Evolutionary conservation across 2,888 invertebrate genomes (phyloP), one percentile per base, ranked within the genome.

Genomic region (Glyphotaelius pellucidus): DNA sequence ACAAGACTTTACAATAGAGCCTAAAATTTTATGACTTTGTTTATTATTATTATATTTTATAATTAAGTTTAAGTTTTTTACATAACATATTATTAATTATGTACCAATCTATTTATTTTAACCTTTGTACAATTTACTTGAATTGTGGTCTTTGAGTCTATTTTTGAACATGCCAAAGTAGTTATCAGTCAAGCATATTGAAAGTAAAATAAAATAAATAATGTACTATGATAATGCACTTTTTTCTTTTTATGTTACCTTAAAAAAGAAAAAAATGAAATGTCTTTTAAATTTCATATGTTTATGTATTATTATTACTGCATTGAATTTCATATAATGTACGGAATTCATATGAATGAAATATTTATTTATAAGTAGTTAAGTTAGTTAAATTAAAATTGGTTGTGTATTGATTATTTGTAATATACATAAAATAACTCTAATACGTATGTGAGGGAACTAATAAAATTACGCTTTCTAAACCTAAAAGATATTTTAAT

Each of bases 391-490:
- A 32, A 81, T 81, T 14, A 81, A 81, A 32, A 81, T 81, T 81
- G 81, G 81, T 81, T 81, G 81, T 81, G 81, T 81, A 81, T 81
- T 81, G 30, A 32, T 81, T 67, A 32, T 81, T 81, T 81, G 32
- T 32, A 32, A 31, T 81, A 31, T 81, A 81, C 32, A 32, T 31
- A 14, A 81, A 81, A 81, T 9, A 15, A 81, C 81, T 32, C 31
- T 81, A 81, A 32, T 32, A n/a, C 30, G 38, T 86, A 38, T 86
- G 38, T 86, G 25, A 86, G n/a, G 25, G 38, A 47, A 86, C n/a
- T 47, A 86, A 86, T 86, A 86, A 86, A 86, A 86, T 86, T 86
- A 86, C 15, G 47, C 86, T 86, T 86, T 86, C 12, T 86, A 86
- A 86, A 86, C 30, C 30, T 86, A 25, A 86, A 42, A 86, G 25